Evolutionary conservation across 1,140 invertebrate species (phyloP).

Genomic region (Orchestia grillus): DNA sequence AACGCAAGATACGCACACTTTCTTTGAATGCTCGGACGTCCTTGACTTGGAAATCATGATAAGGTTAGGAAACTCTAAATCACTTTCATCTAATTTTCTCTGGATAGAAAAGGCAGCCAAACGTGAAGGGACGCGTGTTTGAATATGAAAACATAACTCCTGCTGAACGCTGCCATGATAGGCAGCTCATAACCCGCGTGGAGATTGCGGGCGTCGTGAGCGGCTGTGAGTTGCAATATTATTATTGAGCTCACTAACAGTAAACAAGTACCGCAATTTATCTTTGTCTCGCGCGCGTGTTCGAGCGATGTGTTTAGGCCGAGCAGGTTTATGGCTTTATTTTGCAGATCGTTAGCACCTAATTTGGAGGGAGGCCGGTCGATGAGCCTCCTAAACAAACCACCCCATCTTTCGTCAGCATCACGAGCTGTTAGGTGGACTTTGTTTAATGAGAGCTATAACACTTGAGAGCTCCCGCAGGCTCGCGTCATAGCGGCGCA

Average conservation of each 20-base stretch:
- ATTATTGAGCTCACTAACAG: slow-evolving; percentile 13
- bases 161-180: neutral
- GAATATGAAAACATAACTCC: neutral
- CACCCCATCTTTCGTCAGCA: neutral
- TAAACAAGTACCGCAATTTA: slow-evolving; percentile 31
- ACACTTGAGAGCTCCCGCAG: neutral
- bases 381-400: slow-evolving; percentile 6
- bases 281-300: slow-evolving; percentile 1
- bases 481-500: neutral
- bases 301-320: slow-evolving; percentile 38
- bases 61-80: too few species aligned
- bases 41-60: too few species aligned
- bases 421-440: neutral
- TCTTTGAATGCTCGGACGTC: too few species aligned
- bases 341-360: slow-evolving; percentile 49
- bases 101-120: neutral
- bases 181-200: neutral
- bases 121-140: neutral
- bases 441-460: neutral
- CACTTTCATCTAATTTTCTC: too few species aligned
- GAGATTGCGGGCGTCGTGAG: neutral
- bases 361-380: neutral
- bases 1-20: too few species aligned
- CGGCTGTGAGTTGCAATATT: neutral
- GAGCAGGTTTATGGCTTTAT: slow-evolving; percentile 42